Evolutionary conservation across 2,113 vertebrate species (phyloP).

Genomic region (Microtus pennsylvanicus): DNA sequence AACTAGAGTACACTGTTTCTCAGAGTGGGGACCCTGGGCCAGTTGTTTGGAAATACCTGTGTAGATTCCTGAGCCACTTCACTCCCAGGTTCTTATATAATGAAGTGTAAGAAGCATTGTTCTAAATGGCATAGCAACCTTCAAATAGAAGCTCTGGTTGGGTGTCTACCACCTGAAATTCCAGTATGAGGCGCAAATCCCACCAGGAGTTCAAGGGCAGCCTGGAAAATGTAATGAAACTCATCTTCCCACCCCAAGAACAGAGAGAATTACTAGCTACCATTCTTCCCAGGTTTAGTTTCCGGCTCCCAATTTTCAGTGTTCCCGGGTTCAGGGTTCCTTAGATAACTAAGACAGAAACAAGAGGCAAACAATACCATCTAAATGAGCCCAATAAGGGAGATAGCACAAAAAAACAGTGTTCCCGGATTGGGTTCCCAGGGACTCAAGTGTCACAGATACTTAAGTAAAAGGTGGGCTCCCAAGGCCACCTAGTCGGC

Average conservation of each 20-base stretch:
- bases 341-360: neutral
- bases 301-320: neutral
- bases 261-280: neutral
- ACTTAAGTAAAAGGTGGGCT: neutral
- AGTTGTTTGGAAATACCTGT: neutral
- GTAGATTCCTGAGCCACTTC: neutral
- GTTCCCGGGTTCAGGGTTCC: neutral
- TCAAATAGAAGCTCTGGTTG: neutral
- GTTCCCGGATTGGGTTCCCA: too few relatives aligned
- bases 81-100: neutral
- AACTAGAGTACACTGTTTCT: slow-evolving; percentile 17
- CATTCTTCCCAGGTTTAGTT: neutral
- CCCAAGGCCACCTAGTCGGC: neutral
- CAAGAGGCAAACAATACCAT: neutral
- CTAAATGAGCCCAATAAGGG: neutral
- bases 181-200: neutral
- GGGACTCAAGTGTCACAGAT: neutral
- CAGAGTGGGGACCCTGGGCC: neutral
- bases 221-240: neutral
- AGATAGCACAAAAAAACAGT: neutral
- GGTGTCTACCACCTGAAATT: neutral
- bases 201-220: neutral
- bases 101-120: neutral
- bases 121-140: neutral
- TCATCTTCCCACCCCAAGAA: neutral